Conservation (phyloP, 2,797 vertebrate species). For the Melanotaenia parkinsoni region DNA sequence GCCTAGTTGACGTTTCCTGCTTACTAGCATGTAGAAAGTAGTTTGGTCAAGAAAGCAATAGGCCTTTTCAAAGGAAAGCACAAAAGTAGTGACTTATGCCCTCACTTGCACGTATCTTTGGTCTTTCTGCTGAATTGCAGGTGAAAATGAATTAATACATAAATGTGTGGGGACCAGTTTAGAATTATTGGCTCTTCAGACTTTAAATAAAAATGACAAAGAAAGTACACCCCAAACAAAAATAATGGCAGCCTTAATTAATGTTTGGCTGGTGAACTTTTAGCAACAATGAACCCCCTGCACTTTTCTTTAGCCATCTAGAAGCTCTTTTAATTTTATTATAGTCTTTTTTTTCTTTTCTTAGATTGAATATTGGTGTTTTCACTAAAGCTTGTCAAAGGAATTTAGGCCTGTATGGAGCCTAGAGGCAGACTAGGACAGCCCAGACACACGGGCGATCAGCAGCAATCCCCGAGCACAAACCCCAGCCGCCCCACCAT, state of each 20-base stretch:
- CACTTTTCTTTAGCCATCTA: background rate
- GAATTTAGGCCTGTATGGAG: no score
- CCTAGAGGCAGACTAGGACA: no score
- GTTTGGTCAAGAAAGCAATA: no score
- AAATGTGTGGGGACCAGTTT: background rate
- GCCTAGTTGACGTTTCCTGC: background rate
- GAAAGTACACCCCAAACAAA: no score
- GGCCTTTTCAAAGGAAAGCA: background rate
- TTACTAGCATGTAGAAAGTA: background rate
- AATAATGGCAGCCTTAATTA: no score
- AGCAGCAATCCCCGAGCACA: no score
- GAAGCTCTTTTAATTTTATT: background rate
- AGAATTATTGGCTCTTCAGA: background rate
- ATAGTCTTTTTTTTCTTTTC: background rate
- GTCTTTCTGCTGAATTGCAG: background rate
- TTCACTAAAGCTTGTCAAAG: background rate
- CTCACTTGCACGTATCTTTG: background rate
- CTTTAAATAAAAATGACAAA: background rate
- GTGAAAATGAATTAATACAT: background rate
- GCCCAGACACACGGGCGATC: no score
- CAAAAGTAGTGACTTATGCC: no score
- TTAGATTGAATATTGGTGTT: background rate
- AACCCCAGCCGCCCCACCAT: no score
- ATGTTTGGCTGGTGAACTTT: background rate
- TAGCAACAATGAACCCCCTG: background rate